Evolutionary conservation across 2,888 invertebrate species (phyloP).

Genomic region (Pantelozetes paolii): DNA sequence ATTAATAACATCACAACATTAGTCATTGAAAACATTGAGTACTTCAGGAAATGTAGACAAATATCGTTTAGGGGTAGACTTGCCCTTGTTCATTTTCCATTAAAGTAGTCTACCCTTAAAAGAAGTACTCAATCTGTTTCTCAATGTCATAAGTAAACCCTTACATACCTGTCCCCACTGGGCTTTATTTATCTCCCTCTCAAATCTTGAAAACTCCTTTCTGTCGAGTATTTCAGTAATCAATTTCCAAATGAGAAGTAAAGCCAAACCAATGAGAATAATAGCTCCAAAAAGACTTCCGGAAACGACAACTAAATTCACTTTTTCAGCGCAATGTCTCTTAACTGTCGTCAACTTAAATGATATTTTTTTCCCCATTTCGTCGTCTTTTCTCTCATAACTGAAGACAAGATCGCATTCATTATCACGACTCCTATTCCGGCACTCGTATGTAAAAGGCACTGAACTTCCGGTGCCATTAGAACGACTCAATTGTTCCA

Average conservation of each 20-base stretch:
- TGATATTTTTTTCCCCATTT: constrained; percentile 53
- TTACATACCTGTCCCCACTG: constrained; percentile 54
- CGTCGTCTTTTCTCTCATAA: constrained; percentile 58
- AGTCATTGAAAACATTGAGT: no score
- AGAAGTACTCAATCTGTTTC: no score
- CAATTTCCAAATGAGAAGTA: constrained; percentile 55
- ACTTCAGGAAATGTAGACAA: no score
- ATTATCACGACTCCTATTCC: not conserved
- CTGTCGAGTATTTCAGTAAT: constrained; percentile 54
- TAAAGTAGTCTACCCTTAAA: not conserved
- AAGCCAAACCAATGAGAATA: constrained; percentile 53
- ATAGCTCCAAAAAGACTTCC: constrained; percentile 54
- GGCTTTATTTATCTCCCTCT: constrained; percentile 54
- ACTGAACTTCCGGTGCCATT: not conserved
- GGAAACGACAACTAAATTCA: constrained; percentile 50
- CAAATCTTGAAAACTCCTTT: constrained; percentile 55
- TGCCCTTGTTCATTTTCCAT: no score
- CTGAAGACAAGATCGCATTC: constrained; percentile 19
- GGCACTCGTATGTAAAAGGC: constrained; percentile 12
- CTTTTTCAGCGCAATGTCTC: constrained; percentile 42
- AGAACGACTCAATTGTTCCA: not conserved
- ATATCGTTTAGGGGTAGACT: no score
- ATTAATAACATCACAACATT: no score
- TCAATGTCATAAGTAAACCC: not conserved
- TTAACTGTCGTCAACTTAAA: constrained; percentile 4